Percentiles rank a stretch among this genome's conserved stretches.
These are phyloP conservation scores for Erebia aethiops DNA, from an alignment of 2,888 invertebrate genomes.

Conservation along the genomic window DNA sequence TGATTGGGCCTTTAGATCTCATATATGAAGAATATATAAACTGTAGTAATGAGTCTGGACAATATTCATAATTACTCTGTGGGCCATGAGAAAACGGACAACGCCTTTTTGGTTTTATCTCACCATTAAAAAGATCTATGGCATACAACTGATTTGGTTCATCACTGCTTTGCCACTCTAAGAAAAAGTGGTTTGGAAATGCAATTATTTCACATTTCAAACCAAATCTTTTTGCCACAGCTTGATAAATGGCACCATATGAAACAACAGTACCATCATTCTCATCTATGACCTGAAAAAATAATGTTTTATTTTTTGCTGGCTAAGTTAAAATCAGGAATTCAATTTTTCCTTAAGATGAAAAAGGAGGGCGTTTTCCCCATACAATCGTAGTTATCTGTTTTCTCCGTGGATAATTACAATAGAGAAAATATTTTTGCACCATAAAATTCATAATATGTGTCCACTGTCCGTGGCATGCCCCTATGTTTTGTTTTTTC, in stretches of 20 bases:
- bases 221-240: constrained; percentile 60
- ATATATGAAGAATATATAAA: constrained; percentile 53
- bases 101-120: constrained; percentile 50
- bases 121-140: constrained; percentile 57
- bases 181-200: constrained; percentile 64
- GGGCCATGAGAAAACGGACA: constrained; percentile 56
- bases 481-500: too few relatives aligned
- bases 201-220: constrained; percentile 58
- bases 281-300: constrained; percentile 55
- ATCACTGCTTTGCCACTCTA: constrained; percentile 57
- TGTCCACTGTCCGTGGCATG: too few relatives aligned
- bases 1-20: constrained; percentile 53
- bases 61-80: constrained; percentile 47
- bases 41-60: constrained; percentile 55
- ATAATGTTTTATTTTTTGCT: constrained; percentile 62
- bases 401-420: too few relatives aligned
- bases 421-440: too few relatives aligned
- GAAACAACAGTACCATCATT: constrained; percentile 54
- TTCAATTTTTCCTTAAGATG: too few relatives aligned
- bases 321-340: background rate
- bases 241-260: constrained; percentile 58
- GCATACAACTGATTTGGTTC: constrained; percentile 44
- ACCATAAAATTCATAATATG: too few relatives aligned
- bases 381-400: too few relatives aligned
- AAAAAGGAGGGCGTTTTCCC: too few relatives aligned